Conservation (phyloP, 1,140 invertebrate species). For the Drosophila sechellia region DNA sequence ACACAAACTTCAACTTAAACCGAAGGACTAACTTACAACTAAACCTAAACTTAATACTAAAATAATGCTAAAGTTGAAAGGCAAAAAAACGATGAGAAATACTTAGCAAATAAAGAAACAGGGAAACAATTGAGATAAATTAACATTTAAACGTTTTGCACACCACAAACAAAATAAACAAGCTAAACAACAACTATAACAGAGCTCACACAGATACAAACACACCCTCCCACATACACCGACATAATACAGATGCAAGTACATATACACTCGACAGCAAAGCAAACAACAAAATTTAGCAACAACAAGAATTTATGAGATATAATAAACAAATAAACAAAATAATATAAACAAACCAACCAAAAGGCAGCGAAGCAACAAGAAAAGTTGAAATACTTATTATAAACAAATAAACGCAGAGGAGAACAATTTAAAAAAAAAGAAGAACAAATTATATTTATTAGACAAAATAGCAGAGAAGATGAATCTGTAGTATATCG, state of each 20-base stretch:
- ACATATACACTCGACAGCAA: slow-evolving; percentile 47
- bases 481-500: slow-evolving; percentile 74
- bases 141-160: slow-evolving; percentile 81
- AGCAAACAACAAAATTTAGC: slow-evolving; percentile 82
- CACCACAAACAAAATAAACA: slow-evolving; percentile 48
- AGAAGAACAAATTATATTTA: slow-evolving; percentile 73
- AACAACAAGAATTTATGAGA: slow-evolving; percentile 83
- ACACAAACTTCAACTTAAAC: slow-evolving; percentile 56
- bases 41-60: slow-evolving; percentile 38
- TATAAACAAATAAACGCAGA: slow-evolving; percentile 38
- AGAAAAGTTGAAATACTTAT: slow-evolving; percentile 44
- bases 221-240: slow-evolving; percentile 4
- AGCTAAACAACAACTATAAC: slow-evolving; percentile 32
- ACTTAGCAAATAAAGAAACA: slow-evolving; percentile 82
- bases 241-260: slow-evolving; percentile 18
- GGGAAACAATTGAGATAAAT: slow-evolving; percentile 82
- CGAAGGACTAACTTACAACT: slow-evolving; percentile 37
- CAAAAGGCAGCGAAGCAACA: slow-evolving; percentile 38
- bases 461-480: slow-evolving; percentile 60
- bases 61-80: slow-evolving; percentile 35
- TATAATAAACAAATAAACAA: slow-evolving; percentile 69
- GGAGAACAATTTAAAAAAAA: slow-evolving; percentile 46
- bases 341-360: slow-evolving; percentile 61
- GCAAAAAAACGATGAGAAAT: slow-evolving; percentile 43
- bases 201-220: slow-evolving; percentile 23